A percentile compares a stretch with the other conserved stretches of the same genome.
Conservation (phyloP, 2,888 invertebrate species). For the Macroteleia sp. region DNA sequence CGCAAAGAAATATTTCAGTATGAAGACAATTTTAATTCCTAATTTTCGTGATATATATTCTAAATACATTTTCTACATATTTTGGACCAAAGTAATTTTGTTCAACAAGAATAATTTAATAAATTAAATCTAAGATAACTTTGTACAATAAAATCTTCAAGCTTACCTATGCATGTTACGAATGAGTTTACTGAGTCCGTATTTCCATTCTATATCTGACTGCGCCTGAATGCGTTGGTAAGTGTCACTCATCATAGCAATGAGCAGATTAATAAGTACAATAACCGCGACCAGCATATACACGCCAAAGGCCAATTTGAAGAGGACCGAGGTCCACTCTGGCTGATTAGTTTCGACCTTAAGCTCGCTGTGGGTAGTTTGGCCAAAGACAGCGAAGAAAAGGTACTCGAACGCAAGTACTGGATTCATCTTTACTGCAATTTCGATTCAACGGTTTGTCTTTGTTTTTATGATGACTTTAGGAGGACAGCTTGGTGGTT, state of each 20-base stretch:
- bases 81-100: not conserved
- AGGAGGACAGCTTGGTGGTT: conserved; percentile 34
- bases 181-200: conserved; percentile 90
- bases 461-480: conserved; percentile 15
- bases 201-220: conserved; percentile 92
- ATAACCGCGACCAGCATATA: conserved; percentile 99
- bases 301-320: conserved; percentile 94
- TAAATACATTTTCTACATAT: too few relatives aligned
- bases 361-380: conserved; percentile 94
- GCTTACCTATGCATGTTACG: conserved; percentile 89
- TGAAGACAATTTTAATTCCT: too few relatives aligned
- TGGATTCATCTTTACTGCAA: conserved; percentile 92
- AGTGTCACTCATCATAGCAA: conserved; percentile 99
- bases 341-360: conserved; percentile 91
- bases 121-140: too few relatives aligned
- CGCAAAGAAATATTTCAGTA: too few relatives aligned
- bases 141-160: too few relatives aligned
- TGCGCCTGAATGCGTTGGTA: conserved; percentile 99
- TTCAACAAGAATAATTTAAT: not conserved
- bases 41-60: too few relatives aligned
- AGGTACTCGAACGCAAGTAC: conserved; percentile 97
- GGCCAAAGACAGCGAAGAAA: conserved; percentile 98
- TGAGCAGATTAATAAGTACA: conserved; percentile 98
- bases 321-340: conserved; percentile 92
- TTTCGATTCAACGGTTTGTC: conserved; percentile 74